Percentiles rank a stretch among this genome's conserved stretches.
Evolutionary conservation across 2,888 invertebrate species (phyloP).

Genomic region (Halictus quadricinctus): DNA sequence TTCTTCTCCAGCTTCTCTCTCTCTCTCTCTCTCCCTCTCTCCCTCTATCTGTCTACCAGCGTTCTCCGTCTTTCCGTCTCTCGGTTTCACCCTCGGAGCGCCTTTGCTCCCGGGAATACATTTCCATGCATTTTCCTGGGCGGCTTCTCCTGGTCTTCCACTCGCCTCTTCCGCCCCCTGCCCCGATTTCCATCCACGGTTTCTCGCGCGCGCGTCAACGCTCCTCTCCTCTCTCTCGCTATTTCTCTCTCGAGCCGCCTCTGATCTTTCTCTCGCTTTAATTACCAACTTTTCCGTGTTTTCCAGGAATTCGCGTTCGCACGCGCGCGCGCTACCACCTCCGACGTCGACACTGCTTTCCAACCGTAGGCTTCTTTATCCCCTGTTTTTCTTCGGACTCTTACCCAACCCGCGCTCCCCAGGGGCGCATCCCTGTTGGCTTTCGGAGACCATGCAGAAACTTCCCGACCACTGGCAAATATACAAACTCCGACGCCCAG

Average conservation of each 20-base stretch:
- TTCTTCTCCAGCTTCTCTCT: neutral
- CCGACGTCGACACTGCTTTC: constrained; percentile 58
- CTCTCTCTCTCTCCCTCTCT: neutral
- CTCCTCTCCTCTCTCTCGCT: constrained; percentile 31
- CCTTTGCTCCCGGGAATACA: constrained; percentile 77
- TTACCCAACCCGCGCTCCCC: neutral
- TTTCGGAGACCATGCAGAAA: constrained; percentile 18
- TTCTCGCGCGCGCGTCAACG: constrained; percentile 24
- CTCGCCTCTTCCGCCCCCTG: constrained; percentile 37
- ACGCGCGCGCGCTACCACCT: constrained; percentile 67
- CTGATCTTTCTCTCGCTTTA: constrained; percentile 70
- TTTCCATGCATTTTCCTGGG: constrained; percentile 81
- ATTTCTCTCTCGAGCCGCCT: constrained; percentile 37
- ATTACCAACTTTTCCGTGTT: constrained; percentile 80
- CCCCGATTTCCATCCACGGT: constrained; percentile 54
- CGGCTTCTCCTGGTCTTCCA: constrained; percentile 67
- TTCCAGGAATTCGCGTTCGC: constrained; percentile 72
- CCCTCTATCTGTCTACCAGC: neutral
- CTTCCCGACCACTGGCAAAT: neutral
- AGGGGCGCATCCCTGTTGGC: constrained; percentile 3
- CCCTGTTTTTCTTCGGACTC: constrained; percentile 37
- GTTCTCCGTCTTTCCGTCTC: constrained; percentile 32
- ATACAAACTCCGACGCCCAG: neutral
- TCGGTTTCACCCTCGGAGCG: constrained; percentile 61
- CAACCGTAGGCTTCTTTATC: constrained; percentile 31